phyloP scores from a whole-genome alignment of 2,797 vertebrate genomes.

The Liasis olivaceus region DNA sequence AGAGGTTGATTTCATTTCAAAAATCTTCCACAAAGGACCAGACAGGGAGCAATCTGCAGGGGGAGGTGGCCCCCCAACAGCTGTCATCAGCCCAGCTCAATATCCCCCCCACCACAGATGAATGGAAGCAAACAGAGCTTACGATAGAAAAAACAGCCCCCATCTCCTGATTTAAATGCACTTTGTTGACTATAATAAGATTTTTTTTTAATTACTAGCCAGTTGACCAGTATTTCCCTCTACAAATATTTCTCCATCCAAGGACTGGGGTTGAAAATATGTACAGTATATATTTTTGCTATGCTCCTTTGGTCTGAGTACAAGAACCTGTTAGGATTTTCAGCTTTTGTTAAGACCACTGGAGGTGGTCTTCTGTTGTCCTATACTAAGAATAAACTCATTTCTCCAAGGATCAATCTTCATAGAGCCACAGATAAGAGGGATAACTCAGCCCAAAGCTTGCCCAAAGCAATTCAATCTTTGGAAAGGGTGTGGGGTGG shows the following conservation, averaged over 20 bases:
- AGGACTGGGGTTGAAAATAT: neutral
- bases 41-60: neutral
- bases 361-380: too few species aligned
- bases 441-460: neutral
- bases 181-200: too few species aligned
- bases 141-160: neutral
- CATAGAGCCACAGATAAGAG: neutral
- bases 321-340: neutral
- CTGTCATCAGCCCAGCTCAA: neutral
- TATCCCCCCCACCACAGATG: neutral
- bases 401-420: neutral
- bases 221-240: neutral
- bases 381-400: neutral
- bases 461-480: neutral
- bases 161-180: neutral
- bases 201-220: neutral
- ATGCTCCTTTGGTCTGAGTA: neutral
- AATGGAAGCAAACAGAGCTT: too few species aligned
- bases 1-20: neutral
- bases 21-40: neutral
- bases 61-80: neutral
- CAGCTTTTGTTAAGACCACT: neutral
- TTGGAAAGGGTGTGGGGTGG: neutral
- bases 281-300: neutral
- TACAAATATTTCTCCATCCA: neutral